Base-by-base conservation (phyloP, 2,888 invertebrate genomes). In the Ferdinandea cuprea region DNA sequence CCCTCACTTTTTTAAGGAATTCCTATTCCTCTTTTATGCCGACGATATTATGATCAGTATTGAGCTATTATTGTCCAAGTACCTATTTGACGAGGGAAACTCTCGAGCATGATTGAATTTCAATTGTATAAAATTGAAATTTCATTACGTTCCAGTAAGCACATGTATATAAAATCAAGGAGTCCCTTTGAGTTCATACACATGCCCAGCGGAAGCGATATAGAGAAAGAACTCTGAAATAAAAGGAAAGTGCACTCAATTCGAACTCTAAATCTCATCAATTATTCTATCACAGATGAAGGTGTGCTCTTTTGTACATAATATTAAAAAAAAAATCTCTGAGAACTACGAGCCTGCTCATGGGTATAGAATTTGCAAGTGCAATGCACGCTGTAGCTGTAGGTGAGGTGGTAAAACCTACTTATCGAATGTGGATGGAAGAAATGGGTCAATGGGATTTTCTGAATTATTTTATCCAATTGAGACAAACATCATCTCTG, bases 251-350 rank as follows among this genome's bases (percentile, higher is more conserved):
- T 81, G 81, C 81, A 71, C 71, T 77, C 71, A 71, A 52, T 66
- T 59, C 54, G 46, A 81, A 66, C 71, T 81, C 76, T 11, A 65
- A 77, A 77, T 71, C 52, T 65, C 65, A 76, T 81, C 81, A 81
- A 81, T 81, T 81, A 81, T 81, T 76, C 81, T 54, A 74, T 81
- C 81, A 61, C 81, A 77, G 71, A 71, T n/a, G n/a, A n/a, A n/a
- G n/a, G n/a, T n/a, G n/a, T n/a, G n/a, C n/a, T 77, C 58, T 81
- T 30, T 71, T 76, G 17, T 44, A 9, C 9, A 35, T 35, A 11
- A 59, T 46, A n/a, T n/a, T n/a, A n/a, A n/a, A n/a, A n/a, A 79
- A 66, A 35, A 42, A 69, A 69, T 69, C 48, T 42, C 42, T 13
- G 11, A 30, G 13, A 13, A 63, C 52, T 63, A 28, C 25, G 35